These are phyloP conservation scores for Belonocnema kinseyi DNA, from an alignment of 1,140 invertebrate species.

Conservation along the genomic window DNA sequence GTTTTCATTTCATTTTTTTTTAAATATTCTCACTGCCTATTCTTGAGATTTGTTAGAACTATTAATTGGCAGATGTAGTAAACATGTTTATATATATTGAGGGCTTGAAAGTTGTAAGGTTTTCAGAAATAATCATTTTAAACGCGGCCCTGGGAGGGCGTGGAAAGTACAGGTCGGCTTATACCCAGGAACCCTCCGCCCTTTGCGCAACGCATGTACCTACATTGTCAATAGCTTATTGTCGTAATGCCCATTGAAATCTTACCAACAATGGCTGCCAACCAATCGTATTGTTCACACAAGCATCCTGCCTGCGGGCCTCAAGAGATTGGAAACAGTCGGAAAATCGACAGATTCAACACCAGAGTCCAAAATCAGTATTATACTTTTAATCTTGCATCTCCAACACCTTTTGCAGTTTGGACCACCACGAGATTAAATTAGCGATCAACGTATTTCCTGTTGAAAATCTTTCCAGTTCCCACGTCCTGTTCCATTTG, in stretches of 20 bases:
- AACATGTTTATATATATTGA: background rate
- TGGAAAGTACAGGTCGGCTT: slow-evolving; percentile 72
- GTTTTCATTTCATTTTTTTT: background rate
- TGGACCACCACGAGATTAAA: slow-evolving; percentile 35
- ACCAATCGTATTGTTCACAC: slow-evolving; percentile 64
- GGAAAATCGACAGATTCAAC: slow-evolving; percentile 37
- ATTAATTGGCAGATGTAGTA: slow-evolving; percentile 40
- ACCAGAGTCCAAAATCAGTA: slow-evolving; percentile 29
- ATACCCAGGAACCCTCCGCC: slow-evolving; percentile 48
- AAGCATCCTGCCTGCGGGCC: slow-evolving; percentile 40
- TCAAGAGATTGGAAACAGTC: slow-evolving; percentile 37
- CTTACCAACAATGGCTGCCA: slow-evolving; percentile 55
- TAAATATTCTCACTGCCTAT: too few species aligned
- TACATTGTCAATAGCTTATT: slow-evolving; percentile 69
- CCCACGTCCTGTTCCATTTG: slow-evolving; percentile 5
- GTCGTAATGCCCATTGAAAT: slow-evolving; percentile 70
- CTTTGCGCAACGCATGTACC: slow-evolving; percentile 61
- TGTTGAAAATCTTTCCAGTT: background rate
- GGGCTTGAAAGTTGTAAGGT: slow-evolving; percentile 4
- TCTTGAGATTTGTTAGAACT: too few species aligned
- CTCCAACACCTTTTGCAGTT: slow-evolving; percentile 6
- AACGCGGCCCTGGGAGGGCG: slow-evolving; percentile 60
- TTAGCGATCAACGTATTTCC: slow-evolving; percentile 43
- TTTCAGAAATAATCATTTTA: slow-evolving; percentile 40
- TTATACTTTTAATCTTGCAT: slow-evolving; percentile 44